A percentile compares a stretch with the other conserved stretches of the same genome.
These are phyloP conservation scores for Eptesicus fuscus DNA, from an alignment of 2,113 vertebrate genomes.

Conservation along the genomic window DNA sequence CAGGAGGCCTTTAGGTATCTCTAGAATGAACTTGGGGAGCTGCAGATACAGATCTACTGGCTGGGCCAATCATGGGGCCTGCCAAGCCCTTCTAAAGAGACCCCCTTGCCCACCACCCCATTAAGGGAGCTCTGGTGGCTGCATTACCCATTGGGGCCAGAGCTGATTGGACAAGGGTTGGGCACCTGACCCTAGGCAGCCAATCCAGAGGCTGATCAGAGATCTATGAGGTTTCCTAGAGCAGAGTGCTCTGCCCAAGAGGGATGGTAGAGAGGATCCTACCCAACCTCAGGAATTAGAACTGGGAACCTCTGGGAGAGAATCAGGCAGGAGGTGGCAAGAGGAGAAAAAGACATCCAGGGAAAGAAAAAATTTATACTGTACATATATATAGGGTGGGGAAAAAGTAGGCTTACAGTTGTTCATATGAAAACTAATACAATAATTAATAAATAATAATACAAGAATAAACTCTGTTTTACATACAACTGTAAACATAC, in stretches of 20 bases:
- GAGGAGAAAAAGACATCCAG: background rate
- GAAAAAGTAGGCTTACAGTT: background rate
- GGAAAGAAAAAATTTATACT: background rate
- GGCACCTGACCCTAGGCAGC: background rate
- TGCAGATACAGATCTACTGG: background rate
- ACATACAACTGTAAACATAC: background rate
- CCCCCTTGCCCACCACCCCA: background rate
- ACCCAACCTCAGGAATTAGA: background rate
- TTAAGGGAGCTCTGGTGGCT: background rate
- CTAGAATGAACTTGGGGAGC: background rate
- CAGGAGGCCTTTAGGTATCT: background rate
- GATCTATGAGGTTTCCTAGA: background rate
- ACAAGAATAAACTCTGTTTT: background rate
- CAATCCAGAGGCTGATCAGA: background rate
- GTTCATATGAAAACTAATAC: background rate
- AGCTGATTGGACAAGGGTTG: background rate
- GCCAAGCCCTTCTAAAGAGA: background rate
- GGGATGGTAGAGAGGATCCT: background rate
- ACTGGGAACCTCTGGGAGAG: background rate
- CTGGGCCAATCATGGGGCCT: background rate
- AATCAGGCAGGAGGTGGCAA: background rate
- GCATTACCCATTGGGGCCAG: background rate
- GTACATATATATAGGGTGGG: background rate
- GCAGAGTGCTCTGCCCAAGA: background rate
- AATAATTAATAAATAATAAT: background rate